Evolutionary conservation across 2,797 vertebrate genomes (phyloP), one percentile per base, ranked within the genome.

Genomic region (Epinephelus coioides): DNA sequence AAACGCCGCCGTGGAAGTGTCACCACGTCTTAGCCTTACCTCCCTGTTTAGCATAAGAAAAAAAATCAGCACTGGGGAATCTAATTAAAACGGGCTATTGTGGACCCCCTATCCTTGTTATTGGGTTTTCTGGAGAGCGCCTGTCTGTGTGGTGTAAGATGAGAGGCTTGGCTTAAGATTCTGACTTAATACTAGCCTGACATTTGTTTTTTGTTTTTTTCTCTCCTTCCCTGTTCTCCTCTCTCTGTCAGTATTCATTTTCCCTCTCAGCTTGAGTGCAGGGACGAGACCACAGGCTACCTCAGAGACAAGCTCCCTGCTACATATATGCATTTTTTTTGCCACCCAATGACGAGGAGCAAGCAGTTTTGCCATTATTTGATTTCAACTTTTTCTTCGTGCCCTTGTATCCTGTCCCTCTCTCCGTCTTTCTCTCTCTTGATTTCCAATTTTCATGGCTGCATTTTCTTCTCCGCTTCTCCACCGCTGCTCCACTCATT

Each of bases 1-100:
- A 78, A 87, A 91, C 84, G 78, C 68, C 66, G 61, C 56, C 71
- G 73, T 38, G 70, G 72, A 81, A 78, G 78, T 86, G 85, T 86
- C 82, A 68, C 73, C 34, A 4, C 49, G 34, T 79, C 78, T 85
- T 74, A 76, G 72, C 78, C 70, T 82, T 79, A 89, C 86, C 78
- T 82, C 44, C 6, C 79, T 83, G 78, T 68, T 92, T 80, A 86
- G 86, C 82, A 90, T 86, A 82, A 74, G 69, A 89, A 85, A 85
- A 92, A 88, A 92, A 88, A 88, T 34, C 69, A 68, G 84, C 62
- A 5, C 47, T 8, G 64, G 79, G 64, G 75, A 91, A 86, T 88
- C 77, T 86, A 92, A 94, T 93, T 91, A 91, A 91, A 86, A 89
- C 4, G 10, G 65, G 47, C 84, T 81, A 79, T 89, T 87, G 89